These are phyloP conservation scores for Erynnis tages DNA, from an alignment of 2,888 invertebrate species.

Conservation along the genomic window DNA sequence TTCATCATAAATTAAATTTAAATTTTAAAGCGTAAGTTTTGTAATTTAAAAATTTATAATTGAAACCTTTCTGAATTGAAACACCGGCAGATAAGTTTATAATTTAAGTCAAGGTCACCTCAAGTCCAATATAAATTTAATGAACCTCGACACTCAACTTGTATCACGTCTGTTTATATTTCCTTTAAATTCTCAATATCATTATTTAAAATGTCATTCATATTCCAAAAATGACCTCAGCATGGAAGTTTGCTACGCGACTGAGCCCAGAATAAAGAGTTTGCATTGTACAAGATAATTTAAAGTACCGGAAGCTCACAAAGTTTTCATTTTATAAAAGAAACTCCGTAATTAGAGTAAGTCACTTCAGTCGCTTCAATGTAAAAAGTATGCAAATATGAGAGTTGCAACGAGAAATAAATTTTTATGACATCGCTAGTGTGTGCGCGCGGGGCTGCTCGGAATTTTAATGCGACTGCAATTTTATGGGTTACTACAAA, in stretches of 20 bases:
- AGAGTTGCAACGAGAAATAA: constrained; percentile 17
- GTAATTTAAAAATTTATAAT: too few relatives aligned
- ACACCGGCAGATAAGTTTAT: too few relatives aligned
- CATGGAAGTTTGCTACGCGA: too few relatives aligned
- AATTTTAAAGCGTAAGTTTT: too few relatives aligned
- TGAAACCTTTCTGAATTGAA: too few relatives aligned
- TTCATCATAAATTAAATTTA: too few relatives aligned
- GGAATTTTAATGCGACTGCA: neutral
- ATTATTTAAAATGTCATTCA: neutral
- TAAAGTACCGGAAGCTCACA: constrained; percentile 8
- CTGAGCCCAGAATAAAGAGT: neutral
- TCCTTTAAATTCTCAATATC: neutral
- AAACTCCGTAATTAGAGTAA: constrained; percentile 22
- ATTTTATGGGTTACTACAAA: too few relatives aligned
- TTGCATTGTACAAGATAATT: constrained; percentile 4
- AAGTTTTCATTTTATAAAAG: constrained; percentile 16
- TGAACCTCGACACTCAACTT: too few relatives aligned
- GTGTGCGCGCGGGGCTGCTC: neutral
- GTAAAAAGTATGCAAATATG: constrained; percentile 26
- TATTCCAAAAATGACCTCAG: too few relatives aligned
- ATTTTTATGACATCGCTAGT: constrained; percentile 18
- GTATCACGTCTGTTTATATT: too few relatives aligned
- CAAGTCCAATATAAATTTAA: too few relatives aligned
- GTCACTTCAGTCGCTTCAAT: constrained; percentile 26
- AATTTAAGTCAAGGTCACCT: too few relatives aligned